Conservation (phyloP, 1,140 invertebrate genomes). For the Conopomorpha cramerella region DNA sequence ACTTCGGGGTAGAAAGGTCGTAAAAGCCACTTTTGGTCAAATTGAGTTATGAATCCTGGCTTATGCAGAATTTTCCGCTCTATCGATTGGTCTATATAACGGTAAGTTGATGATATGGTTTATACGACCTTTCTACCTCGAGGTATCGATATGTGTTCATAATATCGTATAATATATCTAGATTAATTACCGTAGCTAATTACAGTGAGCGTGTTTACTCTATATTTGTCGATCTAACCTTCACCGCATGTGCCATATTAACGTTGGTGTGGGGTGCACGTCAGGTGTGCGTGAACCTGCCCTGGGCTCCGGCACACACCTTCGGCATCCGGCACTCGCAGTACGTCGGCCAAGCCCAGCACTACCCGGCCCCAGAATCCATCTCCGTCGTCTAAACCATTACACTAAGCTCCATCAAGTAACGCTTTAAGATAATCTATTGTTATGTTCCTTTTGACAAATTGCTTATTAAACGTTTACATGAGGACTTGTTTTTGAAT, state of each 20-base stretch:
- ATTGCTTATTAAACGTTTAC: background rate
- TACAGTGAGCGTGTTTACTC: too few relatives aligned
- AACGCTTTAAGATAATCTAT: slow-evolving; percentile 4
- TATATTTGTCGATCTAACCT: too few relatives aligned
- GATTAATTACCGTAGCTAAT: too few relatives aligned
- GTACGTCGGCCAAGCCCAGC: slow-evolving; percentile 60
- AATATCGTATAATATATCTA: too few relatives aligned
- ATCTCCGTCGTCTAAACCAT: slow-evolving; percentile 29
- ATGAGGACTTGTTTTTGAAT: background rate
- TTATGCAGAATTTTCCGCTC: too few relatives aligned
- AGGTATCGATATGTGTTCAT: too few relatives aligned
- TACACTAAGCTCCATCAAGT: slow-evolving; percentile 24
- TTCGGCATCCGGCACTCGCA: slow-evolving; percentile 79
- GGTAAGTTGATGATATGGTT: too few relatives aligned
- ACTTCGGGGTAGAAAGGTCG: too few relatives aligned
- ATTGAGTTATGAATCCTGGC: too few relatives aligned
- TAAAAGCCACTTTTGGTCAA: too few relatives aligned
- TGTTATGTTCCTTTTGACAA: background rate
- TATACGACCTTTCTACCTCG: too few relatives aligned
- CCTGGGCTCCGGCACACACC: slow-evolving; percentile 66
- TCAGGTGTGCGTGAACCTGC: slow-evolving; percentile 54
- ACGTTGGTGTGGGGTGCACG: slow-evolving; percentile 11
- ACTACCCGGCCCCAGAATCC: slow-evolving; percentile 36
- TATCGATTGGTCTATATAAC: too few relatives aligned
- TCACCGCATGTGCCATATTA: slow-evolving; percentile 7